Base-by-base conservation (phyloP, 2,113 vertebrate genomes). In the Tenebrosternarchus preto region DNA sequence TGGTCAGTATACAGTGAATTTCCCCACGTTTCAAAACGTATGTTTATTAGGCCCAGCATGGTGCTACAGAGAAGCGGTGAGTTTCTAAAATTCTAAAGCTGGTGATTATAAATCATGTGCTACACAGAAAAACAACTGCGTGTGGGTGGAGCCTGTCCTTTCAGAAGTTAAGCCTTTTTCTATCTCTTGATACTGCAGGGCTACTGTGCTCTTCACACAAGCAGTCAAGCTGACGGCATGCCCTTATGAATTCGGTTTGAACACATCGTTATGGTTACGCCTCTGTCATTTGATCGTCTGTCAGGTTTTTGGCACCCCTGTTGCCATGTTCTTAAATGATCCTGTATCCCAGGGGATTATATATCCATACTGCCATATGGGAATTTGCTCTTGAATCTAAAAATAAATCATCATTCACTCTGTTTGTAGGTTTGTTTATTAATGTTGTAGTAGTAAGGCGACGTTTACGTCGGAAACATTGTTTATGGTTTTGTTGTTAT, bases 401-500 rank as follows among this genome's bases (percentile, higher is more conserved):
- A 33, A 33, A 66, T 31, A 39, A 68, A 39, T 67, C 20, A 67
- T 67, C 7, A 20, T n/a, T 36, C 31, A n/a, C 7, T 36, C 64
- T 68, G 33, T 1, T 39, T 36, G 15, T 50, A 12, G 43, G 15
- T 50, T 3, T 56, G 19, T 16, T 11, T 72, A 19, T 27, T 20
- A n/a, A n/a, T n/a, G 3, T 61, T 43, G 7, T 9, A 20, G 9
- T 20, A n/a, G 7, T 20, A 9, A 25, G 39, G 11, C 59, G 15
- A 16, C 63, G 50, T 33, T 1, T 73, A 57, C 31, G 8, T 12
- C 25, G 27, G n/a, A 59, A 17, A 36, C 4, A 64, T 3, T 50
- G 17, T 0, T 25, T 15, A 4, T 11, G 56, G 2, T n/a, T 82
- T 0, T 22, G 75, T 85, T 86, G 85, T 91, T 81, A 24, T 71